Evolutionary conservation across 2,797 vertebrate species (phyloP), one percentile per base, ranked within the genome.

Genomic region (Clarias pachynema): DNA sequence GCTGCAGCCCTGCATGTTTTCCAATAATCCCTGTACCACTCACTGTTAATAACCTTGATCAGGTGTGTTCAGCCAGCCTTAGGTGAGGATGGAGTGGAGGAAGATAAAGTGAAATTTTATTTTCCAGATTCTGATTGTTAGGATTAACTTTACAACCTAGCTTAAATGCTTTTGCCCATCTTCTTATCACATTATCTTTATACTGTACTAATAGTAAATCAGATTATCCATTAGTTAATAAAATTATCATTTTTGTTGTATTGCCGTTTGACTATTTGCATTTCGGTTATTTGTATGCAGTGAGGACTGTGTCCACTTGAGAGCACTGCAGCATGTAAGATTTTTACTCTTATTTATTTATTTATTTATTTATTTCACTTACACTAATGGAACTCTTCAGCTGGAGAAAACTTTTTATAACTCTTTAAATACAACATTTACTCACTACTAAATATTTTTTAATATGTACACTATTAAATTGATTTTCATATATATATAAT

Each of bases 251-350:
- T 26, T 49, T 5, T 29, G 49, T 56, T 75, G n/a, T 16, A 4
- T 56, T 31, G 53, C 44, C 4, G 29, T 56, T 75, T n/a, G 8
- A 59, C 20, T 3, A 14, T 53, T 53, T 14, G 49, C 49, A 14
- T 53, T 53, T 53, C 56, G 24, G 12, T 40, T 31, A 37, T 53
- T 66, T 70, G n/a, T 44, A 22, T 85, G 83, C 68, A 73, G 18
- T 70, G 59, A 31, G 10, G 16, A 29, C 0, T 85, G 20, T 83
- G 83, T 83, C 83, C 88, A 86, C 83, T 59, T 77, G 86, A 86
- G 83, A 77, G 37, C 69, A 53, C 57, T 62, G 49, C 63, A 83
- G 75, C 37, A 70, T 57, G n/a, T 22, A 59, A 40, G 65, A 81
- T 75, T 12, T 81, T 81, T 37, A 59, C 44, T 60, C 44, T 24